phyloP scores from a whole-genome alignment of 2,113 vertebrate genomes.

The Thomomys bottae region DNA sequence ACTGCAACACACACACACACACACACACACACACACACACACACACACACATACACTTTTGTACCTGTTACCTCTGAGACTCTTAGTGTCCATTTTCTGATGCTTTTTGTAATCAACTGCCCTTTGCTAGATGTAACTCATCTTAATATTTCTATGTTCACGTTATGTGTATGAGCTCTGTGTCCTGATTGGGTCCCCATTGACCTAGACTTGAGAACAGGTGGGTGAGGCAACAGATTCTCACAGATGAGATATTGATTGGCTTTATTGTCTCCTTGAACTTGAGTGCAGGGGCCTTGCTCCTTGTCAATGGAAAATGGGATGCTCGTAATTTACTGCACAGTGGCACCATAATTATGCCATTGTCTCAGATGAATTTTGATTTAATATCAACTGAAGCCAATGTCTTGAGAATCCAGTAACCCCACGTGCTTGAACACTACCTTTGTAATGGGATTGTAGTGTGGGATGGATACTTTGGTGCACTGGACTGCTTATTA shows the following conservation, averaged over 20 bases:
- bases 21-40: too few species aligned
- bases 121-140: background rate
- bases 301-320: background rate
- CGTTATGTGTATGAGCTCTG: background rate
- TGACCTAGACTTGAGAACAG: background rate
- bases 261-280: background rate
- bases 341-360: background rate
- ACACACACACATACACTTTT: background rate
- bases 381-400: background rate
- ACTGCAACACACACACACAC: background rate
- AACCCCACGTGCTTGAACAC: background rate
- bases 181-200: background rate
- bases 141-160: background rate
- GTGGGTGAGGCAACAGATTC: background rate
- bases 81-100: background rate
- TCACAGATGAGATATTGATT: background rate
- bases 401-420: background rate
- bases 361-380: background rate
- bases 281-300: background rate
- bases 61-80: background rate
- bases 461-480: background rate
- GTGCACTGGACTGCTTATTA: background rate
- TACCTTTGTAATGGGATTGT: background rate
- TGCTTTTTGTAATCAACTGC: slow-evolving; percentile 4
- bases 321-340: background rate